These are phyloP conservation scores for Muscicapa striata DNA, from an alignment of 2,797 vertebrate species.

Conservation along the genomic window DNA sequence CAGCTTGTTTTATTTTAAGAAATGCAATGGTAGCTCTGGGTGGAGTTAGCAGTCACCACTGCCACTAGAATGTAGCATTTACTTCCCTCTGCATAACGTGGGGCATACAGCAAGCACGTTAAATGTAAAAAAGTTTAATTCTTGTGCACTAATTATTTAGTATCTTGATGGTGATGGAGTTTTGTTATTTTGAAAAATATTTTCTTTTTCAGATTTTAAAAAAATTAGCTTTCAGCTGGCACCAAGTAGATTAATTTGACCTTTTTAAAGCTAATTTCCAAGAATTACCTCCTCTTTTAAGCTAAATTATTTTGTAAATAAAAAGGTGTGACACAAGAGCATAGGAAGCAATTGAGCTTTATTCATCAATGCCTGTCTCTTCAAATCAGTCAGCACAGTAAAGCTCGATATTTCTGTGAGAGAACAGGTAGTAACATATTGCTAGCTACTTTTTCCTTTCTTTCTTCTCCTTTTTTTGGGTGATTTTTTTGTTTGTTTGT, in stretches of 20 bases:
- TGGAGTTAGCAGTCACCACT: not conserved
- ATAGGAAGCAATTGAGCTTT: conserved; percentile 13
- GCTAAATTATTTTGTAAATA: conserved; percentile 63
- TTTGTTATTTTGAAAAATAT: not conserved
- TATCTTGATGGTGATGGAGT: not conserved
- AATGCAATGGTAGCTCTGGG: not conserved
- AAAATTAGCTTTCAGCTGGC: not conserved
- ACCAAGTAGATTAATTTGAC: conserved; percentile 29
- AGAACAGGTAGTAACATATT: not conserved
- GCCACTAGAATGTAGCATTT: not conserved
- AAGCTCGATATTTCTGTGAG: not conserved
- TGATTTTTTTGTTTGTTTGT: too few species aligned
- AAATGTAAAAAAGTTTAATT: not conserved
- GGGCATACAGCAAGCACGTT: not conserved
- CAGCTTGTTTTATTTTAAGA: conserved; percentile 50
- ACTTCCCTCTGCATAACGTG: not conserved
- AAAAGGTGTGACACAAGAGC: conserved; percentile 32
- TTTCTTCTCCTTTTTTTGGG: not conserved
- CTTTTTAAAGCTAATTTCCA: conserved; percentile 41
- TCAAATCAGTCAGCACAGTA: not conserved
- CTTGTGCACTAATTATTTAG: not conserved
- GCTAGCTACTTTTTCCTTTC: not conserved
- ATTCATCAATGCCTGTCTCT: conserved; percentile 8
- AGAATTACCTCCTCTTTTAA: conserved; percentile 35
- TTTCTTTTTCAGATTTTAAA: not conserved